A percentile compares a stretch with the other conserved stretches of the same genome.
Conservation (phyloP, 2,113 vertebrate genomes). For the Lamprotornis superbus region DNA sequence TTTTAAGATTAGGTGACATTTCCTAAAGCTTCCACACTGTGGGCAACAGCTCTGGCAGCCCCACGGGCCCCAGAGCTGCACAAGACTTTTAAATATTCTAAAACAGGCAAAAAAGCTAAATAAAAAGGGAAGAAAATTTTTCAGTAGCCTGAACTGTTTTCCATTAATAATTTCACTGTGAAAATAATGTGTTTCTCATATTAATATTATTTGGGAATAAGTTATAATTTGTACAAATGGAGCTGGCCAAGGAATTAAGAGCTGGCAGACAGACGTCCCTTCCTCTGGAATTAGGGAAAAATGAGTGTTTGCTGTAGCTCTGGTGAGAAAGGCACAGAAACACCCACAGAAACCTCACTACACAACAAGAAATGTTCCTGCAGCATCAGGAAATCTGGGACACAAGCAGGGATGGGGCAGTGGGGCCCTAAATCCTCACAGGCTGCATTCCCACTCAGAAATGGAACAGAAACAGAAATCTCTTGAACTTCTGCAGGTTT, state of each 20-base stretch:
- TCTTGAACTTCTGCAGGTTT: background rate
- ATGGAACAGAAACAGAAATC: no score
- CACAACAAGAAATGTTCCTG: no score
- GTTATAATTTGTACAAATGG: no score
- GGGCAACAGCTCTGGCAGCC: background rate
- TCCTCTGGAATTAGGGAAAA: background rate
- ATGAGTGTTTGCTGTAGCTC: background rate
- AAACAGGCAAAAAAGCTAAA: background rate
- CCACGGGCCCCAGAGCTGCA: background rate
- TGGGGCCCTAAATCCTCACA: background rate
- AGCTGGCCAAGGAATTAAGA: constrained; percentile 2
- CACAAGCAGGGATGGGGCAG: no score
- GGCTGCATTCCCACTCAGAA: background rate
- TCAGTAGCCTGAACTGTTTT: background rate
- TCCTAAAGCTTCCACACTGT: background rate
- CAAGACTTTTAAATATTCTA: background rate
- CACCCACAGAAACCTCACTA: background rate
- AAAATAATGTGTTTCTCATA: no score
- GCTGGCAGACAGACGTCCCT: constrained; percentile 3
- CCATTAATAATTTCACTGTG: background rate
- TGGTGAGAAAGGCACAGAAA: background rate
- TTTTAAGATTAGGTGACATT: background rate
- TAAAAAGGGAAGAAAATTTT: background rate
- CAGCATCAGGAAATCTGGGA: no score
- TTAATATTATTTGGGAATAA: no score